Evolutionary conservation across 1,140 invertebrate species (phyloP).

Genomic region (Drosophila rhopaloa): DNA sequence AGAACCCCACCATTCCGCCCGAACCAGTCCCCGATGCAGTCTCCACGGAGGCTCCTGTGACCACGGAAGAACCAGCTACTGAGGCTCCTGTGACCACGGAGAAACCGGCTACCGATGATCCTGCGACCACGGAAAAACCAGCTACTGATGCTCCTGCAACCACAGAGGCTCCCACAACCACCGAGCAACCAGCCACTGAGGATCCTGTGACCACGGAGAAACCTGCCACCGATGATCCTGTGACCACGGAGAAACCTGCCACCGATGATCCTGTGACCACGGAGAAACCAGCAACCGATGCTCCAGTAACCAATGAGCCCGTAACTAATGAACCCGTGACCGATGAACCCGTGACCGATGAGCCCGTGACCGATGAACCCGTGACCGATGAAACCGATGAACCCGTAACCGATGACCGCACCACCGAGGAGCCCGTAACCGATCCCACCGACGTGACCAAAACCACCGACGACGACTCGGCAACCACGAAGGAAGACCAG

Average conservation of each 20-base stretch:
- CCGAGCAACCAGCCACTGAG: background rate
- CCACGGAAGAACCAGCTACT: background rate
- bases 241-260: background rate
- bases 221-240: background rate
- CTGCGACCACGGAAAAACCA: background rate
- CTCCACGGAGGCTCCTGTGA: background rate
- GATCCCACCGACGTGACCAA: background rate
- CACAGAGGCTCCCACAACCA: background rate
- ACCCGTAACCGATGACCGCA: background rate
- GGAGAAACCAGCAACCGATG: background rate
- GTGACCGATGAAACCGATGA: no score
- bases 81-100: background rate
- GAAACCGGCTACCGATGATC: accelerated
- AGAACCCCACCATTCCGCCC: conserved; percentile 63
- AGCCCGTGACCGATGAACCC: no score
- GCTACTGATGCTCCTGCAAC: background rate
- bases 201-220: conserved; percentile 1
- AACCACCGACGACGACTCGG: conserved; percentile 5
- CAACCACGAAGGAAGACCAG: background rate
- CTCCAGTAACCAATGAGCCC: conserved; percentile 2
- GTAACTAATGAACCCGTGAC: background rate
- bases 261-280: background rate
- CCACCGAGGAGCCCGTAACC: background rate
- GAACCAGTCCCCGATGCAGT: no score
- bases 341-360: no score